These are phyloP conservation scores for Carassius gibelio DNA, from an alignment of 2,113 vertebrate genomes.

Conservation along the genomic window DNA sequence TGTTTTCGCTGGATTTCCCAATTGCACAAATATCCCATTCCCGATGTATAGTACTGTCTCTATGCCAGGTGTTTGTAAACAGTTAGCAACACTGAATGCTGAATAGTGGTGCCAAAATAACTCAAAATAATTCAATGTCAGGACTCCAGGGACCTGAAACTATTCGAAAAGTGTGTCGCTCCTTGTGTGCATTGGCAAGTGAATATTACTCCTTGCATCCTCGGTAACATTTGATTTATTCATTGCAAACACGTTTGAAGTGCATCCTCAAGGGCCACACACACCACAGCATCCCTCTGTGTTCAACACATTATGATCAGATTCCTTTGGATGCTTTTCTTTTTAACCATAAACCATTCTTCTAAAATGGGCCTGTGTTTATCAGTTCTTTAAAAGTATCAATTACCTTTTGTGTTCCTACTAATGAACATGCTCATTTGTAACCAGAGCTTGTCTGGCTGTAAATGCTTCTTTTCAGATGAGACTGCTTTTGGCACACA, in stretches of 20 bases:
- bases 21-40: not conserved
- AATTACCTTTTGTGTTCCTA: conserved; percentile 1
- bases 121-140: conserved; percentile 20
- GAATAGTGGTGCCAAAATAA: conserved; percentile 46
- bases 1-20: not conserved
- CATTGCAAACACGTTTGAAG: conserved; percentile 39
- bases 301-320: not conserved
- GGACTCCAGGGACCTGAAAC: conserved; percentile 37
- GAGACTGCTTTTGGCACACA: conserved; percentile 30
- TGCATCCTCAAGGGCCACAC: conserved; percentile 17
- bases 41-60: not conserved
- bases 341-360: not conserved
- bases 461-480: conserved; percentile 18
- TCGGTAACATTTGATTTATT: conserved; percentile 47
- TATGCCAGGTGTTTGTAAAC: conserved; percentile 52
- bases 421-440: conserved; percentile 19
- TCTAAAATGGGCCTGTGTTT: conserved; percentile 2
- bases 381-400: conserved; percentile 8
- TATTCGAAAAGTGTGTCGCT: conserved; percentile 47
- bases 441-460: not conserved
- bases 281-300: conserved; percentile 19
- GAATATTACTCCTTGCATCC: conserved; percentile 38
- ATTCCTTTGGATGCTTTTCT: conserved; percentile 9
- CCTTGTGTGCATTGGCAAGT: not conserved
- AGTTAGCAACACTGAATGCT: conserved; percentile 37